Base-by-base conservation (phyloP, 1,140 invertebrate genomes). In the Drosophila setifemur region DNA sequence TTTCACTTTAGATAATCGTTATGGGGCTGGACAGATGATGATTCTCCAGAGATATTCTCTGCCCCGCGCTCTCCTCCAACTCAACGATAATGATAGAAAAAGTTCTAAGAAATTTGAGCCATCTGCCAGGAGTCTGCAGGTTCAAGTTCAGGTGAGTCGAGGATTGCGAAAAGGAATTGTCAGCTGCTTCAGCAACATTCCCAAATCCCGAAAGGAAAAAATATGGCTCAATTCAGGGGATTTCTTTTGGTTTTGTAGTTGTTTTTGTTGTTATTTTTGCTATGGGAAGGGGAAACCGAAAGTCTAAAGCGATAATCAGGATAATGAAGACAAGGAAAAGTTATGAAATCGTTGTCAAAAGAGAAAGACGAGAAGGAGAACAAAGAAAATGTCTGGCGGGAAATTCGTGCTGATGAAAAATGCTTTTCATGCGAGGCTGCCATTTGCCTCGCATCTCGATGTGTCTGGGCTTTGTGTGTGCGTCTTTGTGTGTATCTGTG, bases 391-490 rank as follows among this genome's bases (percentile, higher is more conserved):
- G 72, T 76, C 67, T 87, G 76, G 73, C 71, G 68, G 67, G 71
- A 86, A 81, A 86, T 81, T 86, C 72, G 55, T 79, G 81, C 68
- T 86, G 82, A 86, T 86, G 81, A 86, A 86, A 86, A 86, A 86
- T 86, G 81, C 73, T 81, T 86, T 86, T 69, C 75, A 85, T 75
- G 79, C 75, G 81, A 81, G n/a, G 52, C 66, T 64, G 66, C 79
- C 75, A 81, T 86, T 85, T 79, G 66, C 75, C 52, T 77, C 49
- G 64, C 73, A 79, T 61, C 53, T 73, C 71, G 55, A 73, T 78
- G 63, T 52, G 49, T 69, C 45, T 54, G 55, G 48, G n/a, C n/a
- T n/a, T n/a, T n/a, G n/a, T n/a, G n/a, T n/a, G n/a, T n/a, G n/a
- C n/a, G n/a, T n/a, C 37, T 63, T 49, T 68, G 53, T 66, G 60